phyloP scores from a whole-genome alignment of 2,888 invertebrate genomes.

The Heterodera filipjevi region DNA sequence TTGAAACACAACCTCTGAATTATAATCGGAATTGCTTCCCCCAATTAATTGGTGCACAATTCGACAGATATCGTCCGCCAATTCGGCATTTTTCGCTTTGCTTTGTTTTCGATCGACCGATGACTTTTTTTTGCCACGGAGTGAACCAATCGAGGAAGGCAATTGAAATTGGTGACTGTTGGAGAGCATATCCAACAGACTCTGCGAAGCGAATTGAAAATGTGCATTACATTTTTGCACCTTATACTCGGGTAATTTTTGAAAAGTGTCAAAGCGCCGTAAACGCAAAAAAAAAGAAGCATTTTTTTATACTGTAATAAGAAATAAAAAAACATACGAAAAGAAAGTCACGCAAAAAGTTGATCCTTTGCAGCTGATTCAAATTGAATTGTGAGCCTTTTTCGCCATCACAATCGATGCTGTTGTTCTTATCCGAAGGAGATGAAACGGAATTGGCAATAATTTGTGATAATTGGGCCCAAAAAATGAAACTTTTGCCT shows the following conservation, averaged over 20 bases:
- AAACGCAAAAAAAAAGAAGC: no score
- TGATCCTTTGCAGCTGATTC: constrained; percentile 25
- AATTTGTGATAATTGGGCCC: constrained; percentile 33
- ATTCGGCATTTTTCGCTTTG: not conserved
- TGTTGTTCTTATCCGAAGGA: not conserved
- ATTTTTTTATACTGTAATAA: no score
- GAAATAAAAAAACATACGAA: constrained; percentile 12
- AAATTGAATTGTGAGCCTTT: constrained; percentile 35
- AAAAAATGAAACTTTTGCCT: constrained; percentile 35
- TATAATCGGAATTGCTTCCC: not conserved
- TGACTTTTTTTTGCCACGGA: not conserved
- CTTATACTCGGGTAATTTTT: constrained; percentile 7
- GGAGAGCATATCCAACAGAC: constrained; percentile 38
- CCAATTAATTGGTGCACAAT: constrained; percentile 22
- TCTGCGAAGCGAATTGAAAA: constrained; percentile 19
- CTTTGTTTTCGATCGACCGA: not conserved
- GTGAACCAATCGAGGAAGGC: not conserved
- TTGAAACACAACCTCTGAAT: not conserved
- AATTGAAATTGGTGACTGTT: constrained; percentile 21
- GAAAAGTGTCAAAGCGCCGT: not conserved
- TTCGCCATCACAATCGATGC: not conserved
- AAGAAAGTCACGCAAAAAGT: constrained; percentile 12
- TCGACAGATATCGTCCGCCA: constrained; percentile 10
- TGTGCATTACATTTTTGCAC: no score
- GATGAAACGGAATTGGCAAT: constrained; percentile 20